Percentiles rank a stretch among this genome's conserved stretches.
Conservation (phyloP, 2,113 vertebrate species). For the Engraulis encrasicolus region DNA sequence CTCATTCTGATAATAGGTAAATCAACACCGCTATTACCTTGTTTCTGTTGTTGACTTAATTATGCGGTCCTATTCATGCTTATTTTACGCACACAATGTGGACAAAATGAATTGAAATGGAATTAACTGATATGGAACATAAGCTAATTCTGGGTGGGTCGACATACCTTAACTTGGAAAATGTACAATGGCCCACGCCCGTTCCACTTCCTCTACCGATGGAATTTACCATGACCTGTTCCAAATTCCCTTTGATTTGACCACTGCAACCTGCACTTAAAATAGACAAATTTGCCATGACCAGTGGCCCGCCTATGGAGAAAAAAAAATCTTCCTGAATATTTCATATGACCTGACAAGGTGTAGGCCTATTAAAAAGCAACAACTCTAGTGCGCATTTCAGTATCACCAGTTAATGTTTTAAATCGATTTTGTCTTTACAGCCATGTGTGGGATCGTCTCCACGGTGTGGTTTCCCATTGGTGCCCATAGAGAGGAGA, state of each 20-base stretch:
- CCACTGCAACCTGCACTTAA: neutral
- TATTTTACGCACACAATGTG: neutral
- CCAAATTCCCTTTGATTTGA: neutral
- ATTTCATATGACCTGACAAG: too few relatives aligned
- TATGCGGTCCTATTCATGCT: too few relatives aligned
- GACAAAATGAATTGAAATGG: too few relatives aligned
- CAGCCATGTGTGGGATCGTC: conserved; percentile 85
- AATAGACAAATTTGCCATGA: neutral
- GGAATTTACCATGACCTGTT: neutral
- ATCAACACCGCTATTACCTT: conserved; percentile 34
- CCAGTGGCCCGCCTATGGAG: neutral
- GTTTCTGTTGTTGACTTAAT: too few relatives aligned
- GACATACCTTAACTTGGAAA: neutral
- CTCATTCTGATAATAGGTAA: conserved; percentile 89
- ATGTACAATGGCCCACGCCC: neutral
- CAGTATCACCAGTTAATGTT: too few relatives aligned
- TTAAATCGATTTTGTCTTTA: conserved; percentile 40
- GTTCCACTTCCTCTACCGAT: neutral
- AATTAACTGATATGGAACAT: too few relatives aligned
- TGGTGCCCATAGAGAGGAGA: conserved; percentile 80
- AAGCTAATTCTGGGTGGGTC: too few relatives aligned
- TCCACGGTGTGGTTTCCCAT: conserved; percentile 94
- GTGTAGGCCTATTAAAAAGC: too few relatives aligned
- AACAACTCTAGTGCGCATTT: too few relatives aligned
- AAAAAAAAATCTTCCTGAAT: too few relatives aligned